Percentiles rank a stretch among this genome's conserved stretches.
phyloP scores from a whole-genome alignment of 2,113 vertebrate species.

The Myocastor coypus region DNA sequence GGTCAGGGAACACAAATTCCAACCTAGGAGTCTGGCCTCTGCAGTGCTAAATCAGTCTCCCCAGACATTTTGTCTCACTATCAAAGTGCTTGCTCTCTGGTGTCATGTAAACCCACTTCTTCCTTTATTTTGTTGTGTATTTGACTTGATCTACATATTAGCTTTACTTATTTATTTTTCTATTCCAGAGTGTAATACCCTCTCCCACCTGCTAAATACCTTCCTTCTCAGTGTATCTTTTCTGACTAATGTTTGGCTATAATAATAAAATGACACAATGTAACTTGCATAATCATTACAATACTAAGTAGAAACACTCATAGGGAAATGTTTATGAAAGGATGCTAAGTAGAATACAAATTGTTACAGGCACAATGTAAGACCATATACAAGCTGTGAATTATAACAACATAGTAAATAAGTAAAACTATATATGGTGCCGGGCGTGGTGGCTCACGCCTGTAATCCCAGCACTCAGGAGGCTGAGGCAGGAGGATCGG shows the following conservation, averaged over 20 bases:
- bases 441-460: no score
- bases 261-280: conserved; percentile 41
- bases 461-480: no score
- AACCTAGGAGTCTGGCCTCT: neutral
- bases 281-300: conserved; percentile 54
- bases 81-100: neutral
- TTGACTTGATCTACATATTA: neutral
- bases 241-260: neutral
- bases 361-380: neutral
- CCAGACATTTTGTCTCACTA: neutral
- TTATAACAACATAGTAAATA: conserved; percentile 50
- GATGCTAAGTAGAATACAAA: conserved; percentile 40
- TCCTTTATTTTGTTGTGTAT: neutral
- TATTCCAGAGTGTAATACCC: neutral
- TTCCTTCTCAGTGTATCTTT: neutral
- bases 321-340: conserved; percentile 42
- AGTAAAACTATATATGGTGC: neutral
- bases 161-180: neutral
- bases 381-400: conserved; percentile 1
- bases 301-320: conserved; percentile 29
- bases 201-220: neutral
- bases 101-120: neutral
- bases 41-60: neutral
- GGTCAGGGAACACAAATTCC: neutral
- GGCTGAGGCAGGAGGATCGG: no score